Conservation (phyloP, 2,113 vertebrate species). For the Electrona antarctica region DNA sequence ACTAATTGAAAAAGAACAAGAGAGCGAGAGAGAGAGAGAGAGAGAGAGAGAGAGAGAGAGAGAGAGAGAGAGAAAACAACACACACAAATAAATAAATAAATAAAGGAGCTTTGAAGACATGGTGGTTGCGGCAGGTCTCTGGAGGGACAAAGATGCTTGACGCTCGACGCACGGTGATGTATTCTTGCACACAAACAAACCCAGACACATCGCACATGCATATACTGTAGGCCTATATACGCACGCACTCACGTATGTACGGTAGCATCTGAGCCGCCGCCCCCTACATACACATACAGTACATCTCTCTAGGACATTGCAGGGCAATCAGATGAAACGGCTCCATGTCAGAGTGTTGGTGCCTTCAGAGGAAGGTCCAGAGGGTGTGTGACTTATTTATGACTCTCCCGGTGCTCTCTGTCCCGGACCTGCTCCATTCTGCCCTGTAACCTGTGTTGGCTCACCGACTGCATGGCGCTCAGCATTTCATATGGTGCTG, state of each 20-base stretch:
- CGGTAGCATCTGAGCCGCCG: slow-evolving; percentile 55
- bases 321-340: slow-evolving; percentile 72
- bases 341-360: slow-evolving; percentile 67
- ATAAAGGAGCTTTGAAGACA: slow-evolving; percentile 34
- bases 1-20: slow-evolving; percentile 40
- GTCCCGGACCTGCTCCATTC: slow-evolving; percentile 48
- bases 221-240: slow-evolving; percentile 16
- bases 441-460: slow-evolving; percentile 43
- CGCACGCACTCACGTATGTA: slow-evolving; percentile 44
- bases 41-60: too few relatives aligned
- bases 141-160: slow-evolving; percentile 53
- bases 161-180: slow-evolving; percentile 50
- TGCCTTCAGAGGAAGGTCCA: slow-evolving; percentile 79
- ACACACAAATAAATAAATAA: too few relatives aligned
- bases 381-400: slow-evolving; percentile 79
- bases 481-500: slow-evolving; percentile 60
- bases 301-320: slow-evolving; percentile 69
- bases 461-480: slow-evolving; percentile 36
- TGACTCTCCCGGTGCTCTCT: slow-evolving; percentile 66
- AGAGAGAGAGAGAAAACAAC: too few relatives aligned
- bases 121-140: slow-evolving; percentile 38
- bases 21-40: too few relatives aligned
- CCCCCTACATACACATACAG: too few relatives aligned
- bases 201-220: slow-evolving; percentile 40
- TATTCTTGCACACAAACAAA: slow-evolving; percentile 35